Percentiles rank a stretch among this genome's conserved stretches.
Evolutionary conservation across 2,888 invertebrate species (phyloP).

Genomic region (Dorcus parallelipipedus): DNA sequence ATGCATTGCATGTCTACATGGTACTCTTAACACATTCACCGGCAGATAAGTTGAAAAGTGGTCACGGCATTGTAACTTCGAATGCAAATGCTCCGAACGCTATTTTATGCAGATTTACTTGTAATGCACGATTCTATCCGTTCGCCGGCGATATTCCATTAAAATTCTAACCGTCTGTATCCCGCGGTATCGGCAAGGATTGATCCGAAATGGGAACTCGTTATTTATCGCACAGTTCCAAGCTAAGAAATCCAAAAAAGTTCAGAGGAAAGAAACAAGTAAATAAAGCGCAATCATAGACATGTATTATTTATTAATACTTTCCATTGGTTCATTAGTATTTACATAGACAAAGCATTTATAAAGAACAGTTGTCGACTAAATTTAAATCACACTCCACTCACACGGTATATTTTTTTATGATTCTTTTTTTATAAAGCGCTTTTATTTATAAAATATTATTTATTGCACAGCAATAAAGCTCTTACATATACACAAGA

Average conservation of each 20-base stretch:
- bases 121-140: conserved; percentile 1
- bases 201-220: too few relatives aligned
- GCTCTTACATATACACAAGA: conserved; percentile 25
- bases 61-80: neutral
- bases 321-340: conserved; percentile 28
- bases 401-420: neutral
- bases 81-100: conserved; percentile 4
- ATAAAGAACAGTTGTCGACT: conserved; percentile 13
- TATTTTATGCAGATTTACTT: conserved; percentile 11
- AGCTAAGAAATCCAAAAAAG: too few relatives aligned
- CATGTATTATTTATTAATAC: conserved; percentile 23
- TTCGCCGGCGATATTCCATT: conserved; percentile 5
- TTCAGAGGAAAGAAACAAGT: neutral
- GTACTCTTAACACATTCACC: too few relatives aligned
- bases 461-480: conserved; percentile 37
- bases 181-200: too few relatives aligned
- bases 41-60: neutral
- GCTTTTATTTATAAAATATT: conserved; percentile 20
- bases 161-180: conserved; percentile 7
- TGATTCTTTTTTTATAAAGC: neutral
- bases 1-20: too few relatives aligned
- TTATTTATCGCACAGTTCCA: too few relatives aligned
- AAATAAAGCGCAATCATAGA: conserved; percentile 1
- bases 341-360: conserved; percentile 30
- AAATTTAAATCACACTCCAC: conserved; percentile 6